Evolutionary conservation across 2,113 vertebrate genomes (phyloP), one percentile per base, ranked within the genome.

Genomic region (Pantherophis guttatus): DNA sequence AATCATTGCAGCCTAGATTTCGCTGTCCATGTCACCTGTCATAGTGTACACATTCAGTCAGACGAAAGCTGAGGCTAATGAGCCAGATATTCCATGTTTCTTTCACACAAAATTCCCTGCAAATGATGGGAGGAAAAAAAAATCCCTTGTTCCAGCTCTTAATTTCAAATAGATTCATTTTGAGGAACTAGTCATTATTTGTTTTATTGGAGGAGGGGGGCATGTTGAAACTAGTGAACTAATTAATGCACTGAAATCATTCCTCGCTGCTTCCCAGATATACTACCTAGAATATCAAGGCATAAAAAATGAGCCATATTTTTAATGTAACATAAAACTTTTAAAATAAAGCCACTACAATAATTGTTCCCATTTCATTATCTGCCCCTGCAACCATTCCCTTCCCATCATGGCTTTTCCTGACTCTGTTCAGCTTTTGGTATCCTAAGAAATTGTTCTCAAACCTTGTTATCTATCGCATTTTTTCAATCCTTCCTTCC

Each of bases 141-240:
- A 96, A 93, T 91, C 96, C 91, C 91, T 94, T 87, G 81, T 89
- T 86, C 93, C 96, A 88, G 90, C 53, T 39, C 33, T 95, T 92
- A 89, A 90, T 93, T 96, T 94, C 93, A 95, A 93, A 95, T 95
- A 95, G 93, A 90, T 94, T 96, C 95, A 93, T 94, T 21, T 94
- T 94, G 96, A 94, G 91, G 96, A 95, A 97, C 96, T 91, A 95
- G 90, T 96, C 81, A 96, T 96, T 96, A 95, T 75, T 75, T 70
- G 26, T 62, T 62, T 62, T 62, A 62, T 12, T n/a, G 29, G 4
- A 26, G 4, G 62, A 12, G 3, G 3, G 1, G 8, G 8, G 7
- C 19, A 75, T 17, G 65, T 75, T 75, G 12, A 15, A 75, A 75
- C 12, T 75, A 75, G 33, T 75, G 65, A 2, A n/a, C 65, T 75